Percentiles rank a stretch among this genome's conserved stretches.
Evolutionary conservation across 2,113 vertebrate species (phyloP).

Genomic region (Philantomba maxwellii): DNA sequence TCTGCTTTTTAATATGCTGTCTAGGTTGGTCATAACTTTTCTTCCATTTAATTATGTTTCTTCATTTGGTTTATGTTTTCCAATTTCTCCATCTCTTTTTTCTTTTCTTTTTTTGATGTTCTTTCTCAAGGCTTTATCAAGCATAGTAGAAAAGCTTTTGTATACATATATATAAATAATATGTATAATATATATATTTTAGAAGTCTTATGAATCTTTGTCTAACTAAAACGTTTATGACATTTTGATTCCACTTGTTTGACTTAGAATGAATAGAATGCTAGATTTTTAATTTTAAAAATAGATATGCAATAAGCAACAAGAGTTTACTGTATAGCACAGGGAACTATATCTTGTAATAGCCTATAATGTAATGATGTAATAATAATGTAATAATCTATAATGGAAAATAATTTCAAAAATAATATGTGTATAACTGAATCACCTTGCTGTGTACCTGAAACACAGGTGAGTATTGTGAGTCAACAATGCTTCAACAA

Average conservation of each 20-base stretch:
- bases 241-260: not conserved
- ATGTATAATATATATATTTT: not conserved
- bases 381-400: not conserved
- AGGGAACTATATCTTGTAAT: not conserved
- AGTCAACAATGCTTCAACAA: not conserved
- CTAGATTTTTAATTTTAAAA: not conserved
- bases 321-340: not conserved
- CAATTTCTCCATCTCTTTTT: not conserved
- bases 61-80: not conserved
- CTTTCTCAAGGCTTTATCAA: not conserved
- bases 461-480: not conserved
- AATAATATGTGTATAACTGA: not conserved
- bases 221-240: not conserved
- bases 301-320: not conserved
- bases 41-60: not conserved
- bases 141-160: not conserved
- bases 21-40: not conserved
- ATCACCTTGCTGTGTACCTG: not conserved
- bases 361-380: not conserved
- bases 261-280: not conserved
- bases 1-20: not conserved
- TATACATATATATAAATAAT: not conserved
- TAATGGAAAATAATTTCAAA: not conserved
- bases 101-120: not conserved
- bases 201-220: not conserved